phyloP scores from a whole-genome alignment of 2,797 vertebrate species.

The Alauda arvensis region DNA sequence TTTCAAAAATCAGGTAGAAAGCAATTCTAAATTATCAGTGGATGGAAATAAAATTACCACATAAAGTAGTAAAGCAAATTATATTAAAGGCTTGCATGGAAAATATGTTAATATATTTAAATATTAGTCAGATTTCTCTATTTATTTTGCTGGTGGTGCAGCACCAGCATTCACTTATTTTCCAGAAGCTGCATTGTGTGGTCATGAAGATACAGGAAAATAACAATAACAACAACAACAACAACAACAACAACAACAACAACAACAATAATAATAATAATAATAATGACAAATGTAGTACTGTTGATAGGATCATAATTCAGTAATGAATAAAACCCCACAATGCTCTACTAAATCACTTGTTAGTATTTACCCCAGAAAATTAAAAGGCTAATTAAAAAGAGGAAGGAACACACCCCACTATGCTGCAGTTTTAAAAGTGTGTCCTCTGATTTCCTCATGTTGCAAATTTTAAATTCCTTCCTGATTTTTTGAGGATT shows the following conservation, averaged over 20 bases:
- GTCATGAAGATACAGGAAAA: constrained; percentile 9
- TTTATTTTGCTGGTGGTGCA: neutral
- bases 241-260: too few species aligned
- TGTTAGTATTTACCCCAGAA: neutral
- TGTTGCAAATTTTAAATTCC: neutral
- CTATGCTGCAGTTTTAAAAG: neutral
- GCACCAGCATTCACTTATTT: neutral
- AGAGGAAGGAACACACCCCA: neutral
- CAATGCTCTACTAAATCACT: neutral
- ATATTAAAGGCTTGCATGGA: neutral
- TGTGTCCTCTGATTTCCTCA: neutral
- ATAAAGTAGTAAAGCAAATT: neutral
- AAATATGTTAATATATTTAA: neutral
- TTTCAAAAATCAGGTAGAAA: neutral
- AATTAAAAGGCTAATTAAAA: constrained; percentile 1
- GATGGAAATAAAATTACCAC: constrained; percentile 5
- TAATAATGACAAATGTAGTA: neutral
- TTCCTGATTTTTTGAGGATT: neutral
- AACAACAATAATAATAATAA: neutral
- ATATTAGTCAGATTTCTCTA: neutral
- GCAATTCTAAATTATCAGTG: neutral
- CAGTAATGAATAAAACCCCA: neutral
- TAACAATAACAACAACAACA: neutral
- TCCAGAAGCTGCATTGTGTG: neutral
- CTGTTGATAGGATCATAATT: neutral